Evolutionary conservation across 2,113 vertebrate species (phyloP), one percentile per base, ranked within the genome.

Genomic region (Nycticryphes semicollaris): DNA sequence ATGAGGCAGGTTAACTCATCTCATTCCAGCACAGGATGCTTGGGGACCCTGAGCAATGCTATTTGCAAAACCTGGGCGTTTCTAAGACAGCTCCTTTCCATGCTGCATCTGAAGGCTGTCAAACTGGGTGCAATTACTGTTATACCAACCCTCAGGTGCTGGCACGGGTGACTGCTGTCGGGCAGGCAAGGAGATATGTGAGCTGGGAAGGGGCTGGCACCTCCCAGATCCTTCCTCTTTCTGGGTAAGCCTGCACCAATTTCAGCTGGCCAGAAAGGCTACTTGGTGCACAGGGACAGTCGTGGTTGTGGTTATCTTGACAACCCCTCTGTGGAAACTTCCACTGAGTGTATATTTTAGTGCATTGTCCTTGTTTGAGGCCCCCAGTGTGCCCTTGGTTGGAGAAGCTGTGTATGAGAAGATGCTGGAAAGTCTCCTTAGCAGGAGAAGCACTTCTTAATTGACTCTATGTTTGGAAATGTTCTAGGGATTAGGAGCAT

Each of bases 1-100:
- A 97, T 89, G 92, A 97, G 97, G 97, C 73, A 92, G 63, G 90
- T 96, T 97, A 98, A 97, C 94, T 96, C 73, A 93, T 96, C 93
- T 96, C 54, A 21, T 73, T 77, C 85, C 14, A 10, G 33, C 1
- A 1, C 3, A 10, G 62, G 79, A 24, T 57, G 35, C 35, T 28
- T 1, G 1, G 67, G 27, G 41, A 80, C n/a, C 30, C 27, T 0
- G n/a, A 88, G 64, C 4, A 28, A 68, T 91, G 67, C 84, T 62
- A 35, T 94, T 93, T 45, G 57, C 13, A 54, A 84, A 97, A 90
- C 81, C 25, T 66, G 82, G 72, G 78, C 25, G 35, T 94, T 96
- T 83, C 88, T 84, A 30, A 88, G 93, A 81, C 41, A 48, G 83
- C 59, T 91, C 43, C 89, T 96, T 92, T 93, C 85, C 2, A 12